Evolutionary conservation across 1,140 invertebrate genomes (phyloP), one percentile per base, ranked within the genome.

Genomic region (Planococcus citri): DNA sequence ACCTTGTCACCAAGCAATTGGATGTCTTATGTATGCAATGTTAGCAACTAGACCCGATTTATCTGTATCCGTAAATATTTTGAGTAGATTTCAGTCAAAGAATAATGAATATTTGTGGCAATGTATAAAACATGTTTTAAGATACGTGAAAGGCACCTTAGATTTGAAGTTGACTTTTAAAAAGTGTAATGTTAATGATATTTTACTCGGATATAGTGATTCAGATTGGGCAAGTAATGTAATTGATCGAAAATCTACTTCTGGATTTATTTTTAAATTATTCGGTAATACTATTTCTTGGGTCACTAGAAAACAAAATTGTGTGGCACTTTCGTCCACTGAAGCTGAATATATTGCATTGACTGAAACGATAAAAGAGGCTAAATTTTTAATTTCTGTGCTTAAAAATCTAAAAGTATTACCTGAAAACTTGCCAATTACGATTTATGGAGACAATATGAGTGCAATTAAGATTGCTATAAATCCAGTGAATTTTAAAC

Each of bases 281-380:
- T 69, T 22, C 20, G 73, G 70, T 57, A 72, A 67, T 17, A n/a
- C 73, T 27, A 69, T 77, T 14, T 58, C 71, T 41, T 80, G 77
- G 79, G 72, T 73, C 27, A 67, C 72, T 1, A 72, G 71, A 33
- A 78, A 78, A 71, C 78, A 80, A 72, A 58, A 60, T 0, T 74
- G 73, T 0, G 75, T 78, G 24, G 77, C 78, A 8, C 71, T 79
- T 22, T 78, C 77, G 14, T 75, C 75, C 9, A 76, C 75, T 27
- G 78, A 80, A 72, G 74, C 76, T 2, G 78, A 80, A 70, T 82
- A 81, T 71, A 75, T 82, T 6, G 78, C 79, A n/a, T 72, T 78
- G 6, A 71, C 75, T 51, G 73, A 76, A 71, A 77, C 76, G 0
- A 69, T 76, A 6, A 78, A 78, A 74, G 79, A 81, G 72, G 73